These are phyloP conservation scores for Malthinus seriepunctatus DNA, from an alignment of 2,888 invertebrate species.

Conservation along the genomic window DNA sequence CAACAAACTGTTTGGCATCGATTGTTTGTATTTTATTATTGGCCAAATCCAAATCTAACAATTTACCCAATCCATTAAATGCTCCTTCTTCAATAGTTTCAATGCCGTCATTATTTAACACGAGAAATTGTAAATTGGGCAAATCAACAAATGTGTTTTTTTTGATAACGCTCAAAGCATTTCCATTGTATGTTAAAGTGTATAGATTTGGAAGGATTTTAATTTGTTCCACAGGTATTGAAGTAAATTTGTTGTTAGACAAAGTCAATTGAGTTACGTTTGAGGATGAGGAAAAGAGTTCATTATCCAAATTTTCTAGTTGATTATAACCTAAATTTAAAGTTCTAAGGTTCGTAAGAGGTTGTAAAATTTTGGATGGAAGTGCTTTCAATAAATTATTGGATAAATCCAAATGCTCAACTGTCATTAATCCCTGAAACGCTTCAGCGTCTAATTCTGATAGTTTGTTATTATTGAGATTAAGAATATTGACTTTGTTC, in stretches of 20 bases:
- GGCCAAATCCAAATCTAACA: neutral
- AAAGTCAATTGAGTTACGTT: neutral
- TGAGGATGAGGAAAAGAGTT: neutral
- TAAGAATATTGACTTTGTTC: neutral
- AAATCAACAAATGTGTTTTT: neutral
- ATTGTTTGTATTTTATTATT: neutral
- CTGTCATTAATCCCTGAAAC: neutral
- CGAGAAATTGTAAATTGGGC: neutral
- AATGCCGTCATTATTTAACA: neutral
- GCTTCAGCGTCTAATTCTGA: neutral
- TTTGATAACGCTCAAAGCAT: neutral
- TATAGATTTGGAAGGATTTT: neutral
- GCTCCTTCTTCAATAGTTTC: neutral
- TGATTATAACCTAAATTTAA: neutral
- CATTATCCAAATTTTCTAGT: neutral
- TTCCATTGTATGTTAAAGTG: neutral
- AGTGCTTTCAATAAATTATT: neutral
- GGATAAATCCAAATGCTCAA: neutral
- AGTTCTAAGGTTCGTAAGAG: neutral
- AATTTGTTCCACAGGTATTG: neutral
- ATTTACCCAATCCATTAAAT: neutral
- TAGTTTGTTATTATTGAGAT: neutral
- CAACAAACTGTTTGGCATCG: neutral
- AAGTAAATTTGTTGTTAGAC: neutral
- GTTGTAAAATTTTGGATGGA: neutral